These are phyloP conservation scores for Morpho deidamia DNA, from an alignment of 2,888 invertebrate genomes.

Conservation along the genomic window DNA sequence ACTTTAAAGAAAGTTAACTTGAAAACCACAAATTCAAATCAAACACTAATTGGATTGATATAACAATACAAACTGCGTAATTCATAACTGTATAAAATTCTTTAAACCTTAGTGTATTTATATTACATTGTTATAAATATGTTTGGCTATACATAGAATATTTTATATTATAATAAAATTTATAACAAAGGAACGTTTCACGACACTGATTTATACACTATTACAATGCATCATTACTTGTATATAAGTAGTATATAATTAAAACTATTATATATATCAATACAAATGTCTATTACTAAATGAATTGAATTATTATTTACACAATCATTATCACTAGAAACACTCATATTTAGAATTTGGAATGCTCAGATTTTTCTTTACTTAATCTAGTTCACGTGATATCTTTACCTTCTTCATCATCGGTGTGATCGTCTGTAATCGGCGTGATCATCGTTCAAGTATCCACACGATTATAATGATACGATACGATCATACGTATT, in stretches of 20 bases:
- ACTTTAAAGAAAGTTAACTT: no score
- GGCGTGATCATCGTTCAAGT: no score
- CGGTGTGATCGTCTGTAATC: no score
- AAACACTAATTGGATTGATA: no score
- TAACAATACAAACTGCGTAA: conserved; percentile 20
- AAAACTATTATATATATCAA: conserved; percentile 37
- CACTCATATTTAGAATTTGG: conserved; percentile 62
- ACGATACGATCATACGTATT: no score
- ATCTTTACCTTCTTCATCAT: not conserved
- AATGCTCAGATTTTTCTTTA: conserved; percentile 33
- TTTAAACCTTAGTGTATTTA: conserved; percentile 41
- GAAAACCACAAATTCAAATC: no score
- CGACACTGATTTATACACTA: conserved; percentile 56
- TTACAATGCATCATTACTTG: conserved; percentile 33
- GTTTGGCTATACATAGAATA: conserved; percentile 54
- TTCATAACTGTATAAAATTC: conserved; percentile 49
- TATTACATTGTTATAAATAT: conserved; percentile 31
- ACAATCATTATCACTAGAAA: conserved; percentile 15
- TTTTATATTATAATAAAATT: conserved; percentile 56
- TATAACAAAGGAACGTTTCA: conserved; percentile 66
- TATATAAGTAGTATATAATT: conserved; percentile 39
- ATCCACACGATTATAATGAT: not conserved
- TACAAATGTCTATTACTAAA: conserved; percentile 56
- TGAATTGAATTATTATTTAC: conserved; percentile 55
- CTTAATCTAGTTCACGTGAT: conserved; percentile 46